Percentiles rank a stretch among this genome's conserved stretches.
These are phyloP conservation scores for Archaeoteleia sp. DNA, from an alignment of 2,888 invertebrate genomes.

Conservation along the genomic window DNA sequence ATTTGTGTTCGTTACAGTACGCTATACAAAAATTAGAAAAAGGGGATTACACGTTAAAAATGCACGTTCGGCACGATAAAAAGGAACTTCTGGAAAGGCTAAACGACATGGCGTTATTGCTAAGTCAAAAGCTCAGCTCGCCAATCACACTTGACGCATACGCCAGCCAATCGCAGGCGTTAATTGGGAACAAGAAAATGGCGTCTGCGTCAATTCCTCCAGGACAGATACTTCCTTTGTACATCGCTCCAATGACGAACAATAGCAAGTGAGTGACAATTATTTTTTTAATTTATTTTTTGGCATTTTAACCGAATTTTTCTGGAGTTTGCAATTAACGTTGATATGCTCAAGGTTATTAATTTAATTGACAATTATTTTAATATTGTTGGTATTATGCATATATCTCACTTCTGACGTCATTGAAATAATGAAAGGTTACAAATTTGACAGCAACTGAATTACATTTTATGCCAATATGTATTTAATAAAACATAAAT, in stretches of 20 bases:
- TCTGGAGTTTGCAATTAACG: too few relatives aligned
- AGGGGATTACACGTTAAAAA: conserved; percentile 91
- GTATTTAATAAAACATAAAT: too few relatives aligned
- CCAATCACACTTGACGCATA: conserved; percentile 87
- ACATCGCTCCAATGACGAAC: conserved; percentile 84
- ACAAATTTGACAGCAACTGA: too few relatives aligned
- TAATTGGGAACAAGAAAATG: conserved; percentile 87
- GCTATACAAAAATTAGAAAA: conserved; percentile 90
- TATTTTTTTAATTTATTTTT: too few relatives aligned
- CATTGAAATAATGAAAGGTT: too few relatives aligned
- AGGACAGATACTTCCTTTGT: conserved; percentile 83
- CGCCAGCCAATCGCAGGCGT: conserved; percentile 81
- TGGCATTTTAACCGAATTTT: too few relatives aligned
- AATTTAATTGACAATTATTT: too few relatives aligned
- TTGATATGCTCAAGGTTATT: too few relatives aligned
- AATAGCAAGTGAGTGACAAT: conserved; percentile 84
- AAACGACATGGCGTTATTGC: conserved; percentile 84
- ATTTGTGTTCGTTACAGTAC: too few relatives aligned
- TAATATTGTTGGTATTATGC: too few relatives aligned
- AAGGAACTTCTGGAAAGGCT: conserved; percentile 89
- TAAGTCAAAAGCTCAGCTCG: conserved; percentile 85
- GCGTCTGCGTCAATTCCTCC: conserved; percentile 78
- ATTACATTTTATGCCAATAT: too few relatives aligned
- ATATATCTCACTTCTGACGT: conserved; percentile 40
- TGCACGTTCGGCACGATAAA: conserved; percentile 94